Conservation (phyloP, 2,113 vertebrate genomes). For the human region DNA sequence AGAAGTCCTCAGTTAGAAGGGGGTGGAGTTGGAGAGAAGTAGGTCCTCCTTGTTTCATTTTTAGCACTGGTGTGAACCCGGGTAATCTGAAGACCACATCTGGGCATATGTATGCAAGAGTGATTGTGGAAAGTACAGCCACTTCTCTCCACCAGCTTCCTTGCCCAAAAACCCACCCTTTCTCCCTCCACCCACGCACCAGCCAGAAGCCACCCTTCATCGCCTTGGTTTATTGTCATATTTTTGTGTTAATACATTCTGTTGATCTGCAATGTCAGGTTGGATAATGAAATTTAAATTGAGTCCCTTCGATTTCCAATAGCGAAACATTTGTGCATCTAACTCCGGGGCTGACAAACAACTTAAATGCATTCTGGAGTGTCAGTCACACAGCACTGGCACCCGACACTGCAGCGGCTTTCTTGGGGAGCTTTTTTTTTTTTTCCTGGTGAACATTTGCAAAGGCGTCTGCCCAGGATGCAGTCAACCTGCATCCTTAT, state of each 20-base stretch:
- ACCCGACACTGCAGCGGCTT: slow-evolving; percentile 77
- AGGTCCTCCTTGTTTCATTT: not conserved
- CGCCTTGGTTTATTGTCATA: slow-evolving; percentile 19
- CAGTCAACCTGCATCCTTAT: slow-evolving; percentile 64
- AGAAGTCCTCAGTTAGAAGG: not conserved
- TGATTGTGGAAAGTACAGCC: not conserved
- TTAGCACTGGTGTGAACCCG: not conserved
- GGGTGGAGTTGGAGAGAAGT: not conserved
- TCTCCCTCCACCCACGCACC: not conserved
- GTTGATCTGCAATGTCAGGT: slow-evolving; percentile 69
- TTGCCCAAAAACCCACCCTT: not conserved
- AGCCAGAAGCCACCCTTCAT: slow-evolving; percentile 56
- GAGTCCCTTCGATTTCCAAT: slow-evolving; percentile 66
- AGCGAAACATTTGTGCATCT: not conserved
- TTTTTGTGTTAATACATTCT: slow-evolving; percentile 48
- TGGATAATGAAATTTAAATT: slow-evolving; percentile 52
- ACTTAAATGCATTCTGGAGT: slow-evolving; percentile 54
- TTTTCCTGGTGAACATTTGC: slow-evolving; percentile 53
- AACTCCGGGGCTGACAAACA: slow-evolving; percentile 49
- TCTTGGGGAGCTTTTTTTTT: slow-evolving; percentile 32
- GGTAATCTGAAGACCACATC: not conserved
- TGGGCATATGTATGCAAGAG: not conserved
- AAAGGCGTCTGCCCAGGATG: slow-evolving; percentile 41
- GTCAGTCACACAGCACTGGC: slow-evolving; percentile 38
- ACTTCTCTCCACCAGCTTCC: slow-evolving; percentile 5